Conservation (phyloP, 2,113 vertebrate genomes). For the Sinocyclocheilus anophthalmus region DNA sequence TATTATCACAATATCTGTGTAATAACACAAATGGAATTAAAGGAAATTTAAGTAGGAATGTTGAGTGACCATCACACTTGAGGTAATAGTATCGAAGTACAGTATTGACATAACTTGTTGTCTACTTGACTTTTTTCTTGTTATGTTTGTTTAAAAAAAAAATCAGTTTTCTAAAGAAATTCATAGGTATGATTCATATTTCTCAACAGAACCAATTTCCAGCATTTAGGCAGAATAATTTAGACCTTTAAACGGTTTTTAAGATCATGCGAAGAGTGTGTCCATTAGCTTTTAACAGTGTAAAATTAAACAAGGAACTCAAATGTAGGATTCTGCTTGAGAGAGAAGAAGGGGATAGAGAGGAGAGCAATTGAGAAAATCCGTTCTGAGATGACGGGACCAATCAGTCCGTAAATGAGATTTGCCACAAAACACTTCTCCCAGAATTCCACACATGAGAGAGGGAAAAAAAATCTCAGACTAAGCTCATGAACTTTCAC, state of each 20-base stretch:
- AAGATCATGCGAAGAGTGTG: neutral
- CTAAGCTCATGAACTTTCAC: constrained; percentile 85
- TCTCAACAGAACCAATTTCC: neutral
- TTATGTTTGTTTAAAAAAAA: no score
- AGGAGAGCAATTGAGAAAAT: neutral
- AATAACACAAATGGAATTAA: neutral
- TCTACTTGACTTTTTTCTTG: neutral
- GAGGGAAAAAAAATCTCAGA: constrained; percentile 76
- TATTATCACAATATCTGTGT: neutral
- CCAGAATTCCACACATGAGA: constrained; percentile 69
- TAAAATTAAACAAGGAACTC: neutral
- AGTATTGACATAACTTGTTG: no score
- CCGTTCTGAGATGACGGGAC: constrained; percentile 21
- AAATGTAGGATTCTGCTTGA: neutral
- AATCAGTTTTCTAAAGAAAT: neutral
- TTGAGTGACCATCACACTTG: no score
- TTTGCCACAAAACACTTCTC: constrained; percentile 81
- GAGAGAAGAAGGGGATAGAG: neutral
- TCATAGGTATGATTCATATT: neutral
- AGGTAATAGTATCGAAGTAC: no score
- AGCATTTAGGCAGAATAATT: neutral
- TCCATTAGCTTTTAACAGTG: neutral
- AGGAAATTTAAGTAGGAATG: no score
- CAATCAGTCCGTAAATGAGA: constrained; percentile 74
- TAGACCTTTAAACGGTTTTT: neutral